Evolutionary conservation across 2,797 vertebrate species (phyloP).

Genomic region (Prunella strophiata): DNA sequence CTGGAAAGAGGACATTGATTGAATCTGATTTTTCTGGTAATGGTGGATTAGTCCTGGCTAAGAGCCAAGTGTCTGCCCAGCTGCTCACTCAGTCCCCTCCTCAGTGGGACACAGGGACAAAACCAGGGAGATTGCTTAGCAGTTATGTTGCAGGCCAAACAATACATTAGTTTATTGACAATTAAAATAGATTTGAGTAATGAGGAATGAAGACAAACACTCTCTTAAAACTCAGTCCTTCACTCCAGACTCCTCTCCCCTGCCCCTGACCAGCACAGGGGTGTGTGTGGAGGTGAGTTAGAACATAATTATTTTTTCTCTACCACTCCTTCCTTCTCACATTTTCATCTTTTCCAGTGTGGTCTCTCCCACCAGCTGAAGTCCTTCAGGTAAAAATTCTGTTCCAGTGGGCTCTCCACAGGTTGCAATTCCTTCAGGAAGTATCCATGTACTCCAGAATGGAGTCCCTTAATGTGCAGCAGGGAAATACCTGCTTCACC

Average conservation of each 20-base stretch:
- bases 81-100: neutral
- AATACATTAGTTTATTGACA: neutral
- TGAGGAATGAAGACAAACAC: neutral
- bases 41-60: neutral
- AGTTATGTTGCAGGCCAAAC: neutral
- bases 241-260: neutral
- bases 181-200: neutral
- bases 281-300: accelerated
- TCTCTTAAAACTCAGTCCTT: neutral
- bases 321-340: neutral
- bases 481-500: neutral
- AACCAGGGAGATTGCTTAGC: neutral
- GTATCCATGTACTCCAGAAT: neutral
- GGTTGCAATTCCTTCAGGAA: neutral
- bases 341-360: neutral
- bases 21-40: neutral
- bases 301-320: neutral
- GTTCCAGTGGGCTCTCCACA: neutral
- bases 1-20: neutral
- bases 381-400: neutral
- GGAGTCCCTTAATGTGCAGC: neutral
- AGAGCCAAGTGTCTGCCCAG: neutral
- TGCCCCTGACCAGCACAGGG: neutral
- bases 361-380: neutral
- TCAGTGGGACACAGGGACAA: neutral